A percentile compares a stretch with the other conserved stretches of the same genome.
Conservation (phyloP, 2,113 vertebrate species). For the human (Homo sapiens) region DNA sequence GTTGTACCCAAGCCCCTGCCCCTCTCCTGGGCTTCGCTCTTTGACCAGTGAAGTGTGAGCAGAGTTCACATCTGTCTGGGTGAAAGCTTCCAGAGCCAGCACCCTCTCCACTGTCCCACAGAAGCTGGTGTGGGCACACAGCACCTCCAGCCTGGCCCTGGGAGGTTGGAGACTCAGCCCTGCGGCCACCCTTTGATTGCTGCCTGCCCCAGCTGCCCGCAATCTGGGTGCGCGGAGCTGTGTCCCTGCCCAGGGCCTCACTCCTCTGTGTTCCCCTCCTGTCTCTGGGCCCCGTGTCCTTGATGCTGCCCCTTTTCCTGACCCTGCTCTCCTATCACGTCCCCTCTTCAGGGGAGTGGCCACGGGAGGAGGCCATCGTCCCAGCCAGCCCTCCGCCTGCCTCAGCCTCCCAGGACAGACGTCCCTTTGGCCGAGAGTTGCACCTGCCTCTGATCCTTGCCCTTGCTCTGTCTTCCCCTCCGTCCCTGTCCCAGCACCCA, state of each 20-base stretch:
- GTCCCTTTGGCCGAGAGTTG: fast-evolving
- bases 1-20: too few species aligned
- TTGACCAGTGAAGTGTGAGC: not conserved
- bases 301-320: not conserved
- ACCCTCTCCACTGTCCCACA: not conserved
- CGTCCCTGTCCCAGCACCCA: too few species aligned
- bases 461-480: not conserved
- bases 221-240: not conserved
- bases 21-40: not conserved
- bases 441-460: not conserved
- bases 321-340: not conserved
- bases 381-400: not conserved
- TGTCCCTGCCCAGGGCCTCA: not conserved
- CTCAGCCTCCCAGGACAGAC: not conserved
- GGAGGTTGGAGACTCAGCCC: not conserved
- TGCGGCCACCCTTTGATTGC: too few species aligned
- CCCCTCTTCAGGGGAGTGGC: not conserved
- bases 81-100: not conserved
- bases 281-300: not conserved
- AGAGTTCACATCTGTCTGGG: not conserved
- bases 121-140: fast-evolving
- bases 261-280: too few species aligned
- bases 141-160: not conserved
- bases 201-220: not conserved
- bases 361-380: fast-evolving